Percentiles rank a stretch among this genome's conserved stretches.
Evolutionary conservation across 2,113 vertebrate species (phyloP).

Genomic region (Typhlomys cinereus): DNA sequence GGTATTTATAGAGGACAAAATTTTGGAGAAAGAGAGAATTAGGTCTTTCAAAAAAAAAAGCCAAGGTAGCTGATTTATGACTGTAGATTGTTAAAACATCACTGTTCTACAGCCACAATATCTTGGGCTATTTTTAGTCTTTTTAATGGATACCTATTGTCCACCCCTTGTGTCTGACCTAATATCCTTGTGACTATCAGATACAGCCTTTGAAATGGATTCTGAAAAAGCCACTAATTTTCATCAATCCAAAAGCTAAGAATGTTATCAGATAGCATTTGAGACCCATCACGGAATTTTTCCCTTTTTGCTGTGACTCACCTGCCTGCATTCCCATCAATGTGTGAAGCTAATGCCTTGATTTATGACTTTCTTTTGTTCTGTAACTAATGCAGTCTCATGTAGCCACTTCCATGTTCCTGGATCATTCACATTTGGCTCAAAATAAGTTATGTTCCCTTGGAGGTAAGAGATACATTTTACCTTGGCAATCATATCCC

Average conservation of each 20-base stretch:
- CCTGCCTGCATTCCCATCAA: not conserved
- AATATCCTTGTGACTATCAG: not conserved
- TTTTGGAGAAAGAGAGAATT: not conserved
- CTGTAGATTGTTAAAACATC: not conserved
- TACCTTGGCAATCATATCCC: not conserved
- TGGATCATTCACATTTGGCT: not conserved
- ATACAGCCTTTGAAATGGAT: not conserved
- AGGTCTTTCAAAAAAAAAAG: not conserved
- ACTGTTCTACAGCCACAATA: not conserved
- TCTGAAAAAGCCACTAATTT: not conserved
- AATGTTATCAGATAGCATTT: not conserved
- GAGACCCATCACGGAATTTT: not conserved
- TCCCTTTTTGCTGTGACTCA: not conserved
- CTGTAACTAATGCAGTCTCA: not conserved
- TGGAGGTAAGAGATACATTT: not conserved
- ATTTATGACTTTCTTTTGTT: not conserved
- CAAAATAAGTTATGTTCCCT: not conserved
- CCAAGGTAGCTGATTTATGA: not conserved
- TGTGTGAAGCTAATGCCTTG: not conserved
- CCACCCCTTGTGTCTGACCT: not conserved
- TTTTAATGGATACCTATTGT: not conserved
- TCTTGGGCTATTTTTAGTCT: not conserved
- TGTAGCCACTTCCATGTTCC: not conserved
- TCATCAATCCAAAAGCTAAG: not conserved
- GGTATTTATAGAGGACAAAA: slow-evolving; percentile 8